Base-by-base conservation (phyloP, 35 echinoderm and acorn worm species). In the Apostichopus japonicus region DNA sequence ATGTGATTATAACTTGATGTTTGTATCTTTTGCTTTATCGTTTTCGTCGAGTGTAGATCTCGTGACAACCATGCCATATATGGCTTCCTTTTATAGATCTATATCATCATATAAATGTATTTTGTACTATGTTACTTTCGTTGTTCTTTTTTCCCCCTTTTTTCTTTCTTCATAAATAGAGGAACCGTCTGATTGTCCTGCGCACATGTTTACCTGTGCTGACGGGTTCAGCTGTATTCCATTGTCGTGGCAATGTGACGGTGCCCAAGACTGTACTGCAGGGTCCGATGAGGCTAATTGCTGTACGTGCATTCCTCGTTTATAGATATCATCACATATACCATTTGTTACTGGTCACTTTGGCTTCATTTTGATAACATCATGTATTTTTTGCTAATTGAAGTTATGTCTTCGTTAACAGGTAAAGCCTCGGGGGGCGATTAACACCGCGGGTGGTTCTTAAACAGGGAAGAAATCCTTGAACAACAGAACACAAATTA, bases 161-260 rank as follows among this genome's bases (percentile, higher is more conserved):
- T 83, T 53, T 7, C 54, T 52, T 83, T 52, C n/a, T 79, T 10
- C 10, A 83, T 44, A 5, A 33, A 17, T 53, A 83, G 44, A 33
- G 27, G 27, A 33, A 33, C 2, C 27, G 27, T 33, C 79, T 55
- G 33, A 17, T n/a, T 83, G 79, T 55, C 79, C 79, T 2, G 13
- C 8, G 1, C 79, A 83, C 10, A 83, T 83, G 79, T 87, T 87
- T 24, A 54, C 58, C 5, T 87, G 84, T 33, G 25, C 23, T 27
- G 84, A 87, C 16, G 10, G 54, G 9, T 22, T 24, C 7, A 87
- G 56, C 84, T 87, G 84, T 23, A 87, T 87, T 67, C 56, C 84
- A 4, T 15, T 19, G 23, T 10, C 56, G 19, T 87, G 84, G 84
- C 19, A 58, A 27, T 87, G 84, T 56, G 84, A 87, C 62, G 14